Evolutionary conservation across 2,888 invertebrate species (phyloP), one percentile per base, ranked within the genome.

Genomic region (Ceramica pisi): DNA sequence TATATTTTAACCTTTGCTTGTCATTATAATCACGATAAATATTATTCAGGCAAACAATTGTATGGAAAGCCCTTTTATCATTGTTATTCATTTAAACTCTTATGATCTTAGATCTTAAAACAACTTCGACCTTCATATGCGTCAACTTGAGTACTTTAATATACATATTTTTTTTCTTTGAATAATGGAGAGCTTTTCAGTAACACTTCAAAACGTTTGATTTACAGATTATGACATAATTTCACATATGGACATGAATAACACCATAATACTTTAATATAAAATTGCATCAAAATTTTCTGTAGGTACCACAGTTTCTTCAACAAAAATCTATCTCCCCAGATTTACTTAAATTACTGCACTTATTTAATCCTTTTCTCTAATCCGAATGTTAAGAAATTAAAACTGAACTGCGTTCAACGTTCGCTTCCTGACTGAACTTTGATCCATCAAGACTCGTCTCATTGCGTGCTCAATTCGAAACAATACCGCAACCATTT

Each of bases 401-500:
- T 71, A 83, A 80, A 75, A 83, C 61, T 57, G 16, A 59, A 59
- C 46, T 62, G 60, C 61, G 76, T 62, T 53, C 51, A 79, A 68
- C 64, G 41, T 71, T 78, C 53, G 62, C 71, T 80, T 84, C 82
- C 86, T 78, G 63, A 79, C 65, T 82, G 78, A 86, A 86, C 84
- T 86, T 86, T 80, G 87, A 76, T 84, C 84, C 72, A 78, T 82
- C 79, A 86, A 74, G 75, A 59, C 85, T 81, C 82, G 80, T 83
- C 85, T 83, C 81, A 84, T 88, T 88, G 91, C 90, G 90, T 90
- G 90, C 91, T 90, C 91, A 89, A 93, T 92, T 92, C 89, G 87
- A 90, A 91, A 91, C 92, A 91, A 93, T 94, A 94, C 89, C 88
- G 87, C 85, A 84, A 81, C 86, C 90, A 91, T 91, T 92, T 91